These are phyloP conservation scores for Callosobruchus maculatus DNA, from an alignment of 2,888 invertebrate genomes.

Conservation along the genomic window DNA sequence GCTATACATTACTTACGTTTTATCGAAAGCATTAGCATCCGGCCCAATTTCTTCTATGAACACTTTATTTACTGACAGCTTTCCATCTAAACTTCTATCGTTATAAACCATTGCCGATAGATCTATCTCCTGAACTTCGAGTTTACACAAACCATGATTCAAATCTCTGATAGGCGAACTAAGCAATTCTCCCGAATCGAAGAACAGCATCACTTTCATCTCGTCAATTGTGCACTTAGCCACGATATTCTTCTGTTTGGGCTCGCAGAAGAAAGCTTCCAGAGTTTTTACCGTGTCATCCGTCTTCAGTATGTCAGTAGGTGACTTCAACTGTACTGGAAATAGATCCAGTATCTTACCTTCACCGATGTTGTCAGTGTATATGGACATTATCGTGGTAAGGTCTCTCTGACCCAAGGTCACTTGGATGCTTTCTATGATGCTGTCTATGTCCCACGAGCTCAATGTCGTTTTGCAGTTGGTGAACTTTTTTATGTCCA, in stretches of 20 bases:
- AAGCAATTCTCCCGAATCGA: conserved; percentile 70
- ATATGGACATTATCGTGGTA: conserved; percentile 66
- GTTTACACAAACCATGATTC: conserved; percentile 66
- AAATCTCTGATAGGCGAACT: conserved; percentile 72
- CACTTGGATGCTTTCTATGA: conserved; percentile 62
- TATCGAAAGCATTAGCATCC: conserved; percentile 58
- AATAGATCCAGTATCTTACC: conserved; percentile 54
- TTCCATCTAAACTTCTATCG: conserved; percentile 66
- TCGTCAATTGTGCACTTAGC: conserved; percentile 66
- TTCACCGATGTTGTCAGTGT: conserved; percentile 67
- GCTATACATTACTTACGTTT: conserved; percentile 50
- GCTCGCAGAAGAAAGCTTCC: conserved; percentile 71
- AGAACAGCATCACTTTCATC: conserved; percentile 65
- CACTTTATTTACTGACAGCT: conserved; percentile 66
- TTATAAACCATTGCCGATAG: conserved; percentile 62
- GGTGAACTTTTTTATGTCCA: conserved; percentile 68
- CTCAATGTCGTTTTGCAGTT: conserved; percentile 48
- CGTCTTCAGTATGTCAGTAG: conserved; percentile 18
- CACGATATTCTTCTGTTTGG: conserved; percentile 58
- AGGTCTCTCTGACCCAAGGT: conserved; percentile 75
- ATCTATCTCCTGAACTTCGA: conserved; percentile 66
- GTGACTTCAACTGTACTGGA: conserved; percentile 37
- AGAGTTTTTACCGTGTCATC: conserved; percentile 58
- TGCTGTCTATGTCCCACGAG: conserved; percentile 60
- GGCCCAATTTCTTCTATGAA: conserved; percentile 71